Base-by-base conservation (phyloP, 1,140 invertebrate species). In the Drosophila gunungcola region DNA sequence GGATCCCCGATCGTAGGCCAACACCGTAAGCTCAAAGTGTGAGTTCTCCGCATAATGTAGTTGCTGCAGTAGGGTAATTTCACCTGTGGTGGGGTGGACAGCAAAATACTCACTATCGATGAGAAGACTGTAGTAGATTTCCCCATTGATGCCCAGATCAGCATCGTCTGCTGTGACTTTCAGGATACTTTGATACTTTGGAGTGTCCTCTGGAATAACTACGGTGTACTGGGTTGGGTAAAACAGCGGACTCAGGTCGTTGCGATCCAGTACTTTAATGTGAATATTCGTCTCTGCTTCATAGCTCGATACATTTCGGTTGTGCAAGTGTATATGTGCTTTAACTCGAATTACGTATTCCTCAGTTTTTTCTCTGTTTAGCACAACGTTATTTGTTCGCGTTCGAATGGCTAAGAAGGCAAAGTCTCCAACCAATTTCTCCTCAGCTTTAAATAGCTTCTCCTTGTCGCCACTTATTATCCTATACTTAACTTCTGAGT, bases 61-160 rank as follows among this genome's bases (percentile, higher is more conserved):
- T 13, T 95, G 95, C 79, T 97, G 95, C 2, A 97, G 97, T 6
- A 98, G 94, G 3, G 96, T 96, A 41, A 99, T 95, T 9, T 97
- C 95, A 3, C 98, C 98, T 11, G 95, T 97, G 32, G 97, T 97
- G 10, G 98, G 97, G 93, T 99, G 97, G 60, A 99, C 95, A 5
- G 97, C 96, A 92, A 99, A 99, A 69, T 96, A 95, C 73, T 97
- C 95, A 5, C 96, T 97, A 13, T 94, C 93, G 65, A 98, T 95
- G n/a, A 94, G 93, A 77, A 99, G 96, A 92, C 97, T 98, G 92
- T 99, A 99, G 92, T 99, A 99, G 77, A 99, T 97, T 93, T 99
- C 97, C 2, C 97, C 97, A 92, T 99, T 99, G 51, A 97, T 94
- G 0, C 98, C 98, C 10, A 98, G 93, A 92, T 99, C 98, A 6